Conservation (phyloP, 2,113 vertebrate species). For the Ascaphus truei region DNA sequence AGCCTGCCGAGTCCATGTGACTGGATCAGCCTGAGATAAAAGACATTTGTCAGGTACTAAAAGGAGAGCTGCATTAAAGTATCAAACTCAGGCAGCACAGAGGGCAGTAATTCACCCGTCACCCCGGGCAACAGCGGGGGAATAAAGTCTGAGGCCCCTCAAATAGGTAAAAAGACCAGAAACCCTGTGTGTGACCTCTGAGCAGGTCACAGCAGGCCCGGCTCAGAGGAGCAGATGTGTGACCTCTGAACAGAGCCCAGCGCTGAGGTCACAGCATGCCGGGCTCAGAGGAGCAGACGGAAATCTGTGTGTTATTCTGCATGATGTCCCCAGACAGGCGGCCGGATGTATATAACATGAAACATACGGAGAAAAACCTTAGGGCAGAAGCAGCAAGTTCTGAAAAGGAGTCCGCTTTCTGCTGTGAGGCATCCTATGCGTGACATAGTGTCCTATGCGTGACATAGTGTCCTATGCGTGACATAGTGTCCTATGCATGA, state of each 20-base stretch:
- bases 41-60: conserved; percentile 35
- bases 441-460: no score
- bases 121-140: conserved; percentile 10
- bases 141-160: conserved; percentile 6
- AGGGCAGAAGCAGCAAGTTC: no score
- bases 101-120: conserved; percentile 17
- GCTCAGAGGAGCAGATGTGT: neutral
- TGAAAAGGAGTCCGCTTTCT: no score
- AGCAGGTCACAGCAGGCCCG: neutral
- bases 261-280: neutral
- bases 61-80: conserved; percentile 22
- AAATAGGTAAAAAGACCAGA: no score
- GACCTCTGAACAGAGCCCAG: neutral
- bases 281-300: neutral
- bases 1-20: conserved; percentile 14
- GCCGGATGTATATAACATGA: neutral
- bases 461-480: no score
- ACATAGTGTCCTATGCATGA: no score
- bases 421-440: no score
- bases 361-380: no score
- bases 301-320: neutral
- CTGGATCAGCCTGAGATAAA: conserved; percentile 28
- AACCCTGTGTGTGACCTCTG: neutral
- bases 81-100: conserved; percentile 8
- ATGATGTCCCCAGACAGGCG: neutral